phyloP scores from a whole-genome alignment of 92 coral and sea anemone species.

The Palythoa caribaeorum region DNA sequence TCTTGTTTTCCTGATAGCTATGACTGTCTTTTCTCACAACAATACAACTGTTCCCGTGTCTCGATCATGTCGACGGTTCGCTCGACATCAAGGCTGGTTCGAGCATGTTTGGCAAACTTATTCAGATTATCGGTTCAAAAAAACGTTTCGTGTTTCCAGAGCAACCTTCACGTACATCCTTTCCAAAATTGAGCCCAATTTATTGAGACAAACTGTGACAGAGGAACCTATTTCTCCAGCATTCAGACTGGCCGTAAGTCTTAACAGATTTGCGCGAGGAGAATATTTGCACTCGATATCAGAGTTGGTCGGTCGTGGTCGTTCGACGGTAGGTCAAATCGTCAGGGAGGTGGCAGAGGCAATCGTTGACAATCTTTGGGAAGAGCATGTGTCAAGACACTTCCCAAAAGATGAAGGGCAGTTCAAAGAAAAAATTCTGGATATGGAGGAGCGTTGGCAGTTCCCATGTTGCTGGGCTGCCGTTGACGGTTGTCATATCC shows the following conservation, averaged over 20 bases:
- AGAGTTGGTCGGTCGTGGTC: constrained; percentile 41
- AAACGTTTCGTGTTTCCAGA: constrained; percentile 25
- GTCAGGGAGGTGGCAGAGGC: constrained; percentile 48
- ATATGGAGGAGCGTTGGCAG: constrained; percentile 50
- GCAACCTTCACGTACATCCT: constrained; percentile 38
- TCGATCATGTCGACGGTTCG: constrained; percentile 24
- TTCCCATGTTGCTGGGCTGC: constrained; percentile 37
- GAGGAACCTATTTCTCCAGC: constrained; percentile 50
- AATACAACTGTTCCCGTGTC: constrained; percentile 20
- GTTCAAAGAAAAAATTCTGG: constrained; percentile 36
- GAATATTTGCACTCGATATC: constrained; percentile 30
- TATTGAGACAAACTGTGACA: constrained; percentile 22
- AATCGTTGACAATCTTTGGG: constrained; percentile 27
- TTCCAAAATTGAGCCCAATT: constrained; percentile 23
- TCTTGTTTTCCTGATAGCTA: constrained; percentile 9
- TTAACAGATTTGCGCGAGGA: constrained; percentile 32
- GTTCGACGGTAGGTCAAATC: constrained; percentile 27
- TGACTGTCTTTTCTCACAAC: constrained; percentile 6
- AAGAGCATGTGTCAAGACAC: constrained; percentile 32
- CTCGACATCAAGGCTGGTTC: constrained; percentile 29
- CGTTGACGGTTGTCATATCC: constrained; percentile 46
- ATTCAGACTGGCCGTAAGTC: constrained; percentile 43
- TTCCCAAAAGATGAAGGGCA: constrained; percentile 40
- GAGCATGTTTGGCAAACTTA: constrained; percentile 25
- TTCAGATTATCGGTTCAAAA: constrained; percentile 13